These are phyloP conservation scores for Lophius piscatorius DNA, from an alignment of 2,113 vertebrate genomes.

Conservation along the genomic window DNA sequence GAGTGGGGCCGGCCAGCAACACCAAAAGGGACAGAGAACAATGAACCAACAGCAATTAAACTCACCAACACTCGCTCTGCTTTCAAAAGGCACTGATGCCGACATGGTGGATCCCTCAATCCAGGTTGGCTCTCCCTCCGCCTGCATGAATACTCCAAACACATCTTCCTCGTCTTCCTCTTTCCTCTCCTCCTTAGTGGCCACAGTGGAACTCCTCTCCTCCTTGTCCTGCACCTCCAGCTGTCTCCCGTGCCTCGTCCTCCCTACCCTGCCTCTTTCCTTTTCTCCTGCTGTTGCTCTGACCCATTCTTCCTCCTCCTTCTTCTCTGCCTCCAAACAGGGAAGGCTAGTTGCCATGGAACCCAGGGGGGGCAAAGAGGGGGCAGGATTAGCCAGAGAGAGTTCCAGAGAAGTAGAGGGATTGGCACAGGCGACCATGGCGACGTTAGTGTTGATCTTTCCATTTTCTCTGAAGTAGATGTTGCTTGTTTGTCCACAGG, in stretches of 20 bases:
- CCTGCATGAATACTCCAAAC: conserved; percentile 82
- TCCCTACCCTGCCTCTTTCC: conserved; percentile 38
- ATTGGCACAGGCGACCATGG: conserved; percentile 14
- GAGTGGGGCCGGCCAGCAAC: not conserved
- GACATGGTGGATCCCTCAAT: conserved; percentile 55
- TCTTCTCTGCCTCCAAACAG: conserved; percentile 37
- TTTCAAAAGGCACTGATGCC: conserved; percentile 71
- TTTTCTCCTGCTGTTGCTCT: not conserved
- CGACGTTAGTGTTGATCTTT: conserved; percentile 1
- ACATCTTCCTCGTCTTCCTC: conserved; percentile 75
- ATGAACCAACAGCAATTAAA: conserved; percentile 24
- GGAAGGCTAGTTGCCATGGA: conserved; percentile 70
- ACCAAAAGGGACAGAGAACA: not conserved
- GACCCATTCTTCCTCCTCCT: conserved; percentile 29
- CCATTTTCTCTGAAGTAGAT: not conserved
- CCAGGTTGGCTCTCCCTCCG: conserved; percentile 67
- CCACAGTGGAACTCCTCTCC: conserved; percentile 49
- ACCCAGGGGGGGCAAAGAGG: conserved; percentile 47
- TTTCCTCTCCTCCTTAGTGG: conserved; percentile 38
- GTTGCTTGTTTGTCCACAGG: conserved; percentile 8
- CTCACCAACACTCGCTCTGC: conserved; percentile 68
- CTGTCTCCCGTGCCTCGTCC: conserved; percentile 27
- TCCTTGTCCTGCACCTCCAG: conserved; percentile 39
- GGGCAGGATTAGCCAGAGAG: conserved; percentile 67
- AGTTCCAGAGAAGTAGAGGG: conserved; percentile 30